Evolutionary conservation across 2,888 invertebrate species (phyloP).

Genomic region (Pollenia angustigena): DNA sequence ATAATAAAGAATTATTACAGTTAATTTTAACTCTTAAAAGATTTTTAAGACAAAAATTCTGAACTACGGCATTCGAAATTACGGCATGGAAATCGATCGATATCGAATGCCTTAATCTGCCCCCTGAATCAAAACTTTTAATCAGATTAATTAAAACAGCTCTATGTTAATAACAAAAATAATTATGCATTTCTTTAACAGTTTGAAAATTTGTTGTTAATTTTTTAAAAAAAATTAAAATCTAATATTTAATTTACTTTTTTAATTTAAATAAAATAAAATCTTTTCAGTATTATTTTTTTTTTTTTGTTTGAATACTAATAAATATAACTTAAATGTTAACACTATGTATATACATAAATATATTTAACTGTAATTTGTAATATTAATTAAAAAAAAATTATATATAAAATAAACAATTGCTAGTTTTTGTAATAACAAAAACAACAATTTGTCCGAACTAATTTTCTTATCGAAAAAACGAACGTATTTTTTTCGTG

Average conservation of each 20-base stretch:
- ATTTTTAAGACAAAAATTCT: too few species aligned
- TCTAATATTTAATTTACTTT: slow-evolving; percentile 8
- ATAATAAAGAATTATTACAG: too few species aligned
- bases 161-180: slow-evolving; percentile 59
- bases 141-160: slow-evolving; percentile 66
- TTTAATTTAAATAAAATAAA: slow-evolving; percentile 7
- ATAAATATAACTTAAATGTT: slow-evolving; percentile 61
- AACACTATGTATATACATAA: slow-evolving; percentile 61
- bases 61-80: too few species aligned
- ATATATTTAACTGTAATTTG: slow-evolving; percentile 67
- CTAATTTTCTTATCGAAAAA: slow-evolving; percentile 85
- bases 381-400: slow-evolving; percentile 56
- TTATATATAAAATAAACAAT: slow-evolving; percentile 75
- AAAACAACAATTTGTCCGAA: slow-evolving; percentile 84
- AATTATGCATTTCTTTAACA: slow-evolving; percentile 60
- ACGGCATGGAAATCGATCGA: too few species aligned
- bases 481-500: slow-evolving; percentile 85
- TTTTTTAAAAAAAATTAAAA: slow-evolving; percentile 17
- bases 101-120: too few species aligned
- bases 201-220: slow-evolving; percentile 17
- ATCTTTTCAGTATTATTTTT: background rate
- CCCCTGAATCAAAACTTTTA: slow-evolving; percentile 2
- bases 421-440: slow-evolving; percentile 77
- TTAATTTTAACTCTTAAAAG: too few species aligned
- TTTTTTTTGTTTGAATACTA: slow-evolving; percentile 53